phyloP scores from a whole-genome alignment of 2,113 vertebrate species.

The Apus apus region DNA sequence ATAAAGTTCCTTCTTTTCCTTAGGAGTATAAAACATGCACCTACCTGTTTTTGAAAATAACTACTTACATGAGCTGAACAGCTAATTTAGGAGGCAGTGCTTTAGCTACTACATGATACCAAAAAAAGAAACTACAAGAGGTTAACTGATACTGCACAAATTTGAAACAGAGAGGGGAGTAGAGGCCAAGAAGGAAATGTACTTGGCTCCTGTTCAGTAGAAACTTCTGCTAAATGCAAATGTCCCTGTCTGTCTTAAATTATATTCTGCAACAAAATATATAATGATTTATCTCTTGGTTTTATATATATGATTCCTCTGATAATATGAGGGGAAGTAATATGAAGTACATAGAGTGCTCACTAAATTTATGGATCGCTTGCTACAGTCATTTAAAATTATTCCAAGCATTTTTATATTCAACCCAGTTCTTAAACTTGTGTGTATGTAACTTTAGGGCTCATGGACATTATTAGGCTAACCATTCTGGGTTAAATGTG shows the following conservation, averaged over 20 bases:
- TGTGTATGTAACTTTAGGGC: background rate
- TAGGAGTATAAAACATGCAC: background rate
- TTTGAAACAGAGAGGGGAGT: background rate
- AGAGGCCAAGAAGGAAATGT: slow-evolving; percentile 29
- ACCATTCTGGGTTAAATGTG: background rate
- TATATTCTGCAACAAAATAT: slow-evolving; percentile 15
- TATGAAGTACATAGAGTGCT: background rate
- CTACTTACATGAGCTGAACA: background rate
- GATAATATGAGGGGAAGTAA: background rate
- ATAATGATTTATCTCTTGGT: background rate
- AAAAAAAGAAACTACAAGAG: background rate
- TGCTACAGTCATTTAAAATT: background rate
- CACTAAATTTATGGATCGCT: background rate
- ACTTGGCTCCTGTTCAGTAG: slow-evolving; percentile 20
- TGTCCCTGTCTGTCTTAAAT: background rate
- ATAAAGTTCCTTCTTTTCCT: background rate
- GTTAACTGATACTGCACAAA: background rate
- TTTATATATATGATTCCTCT: background rate
- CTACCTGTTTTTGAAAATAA: background rate
- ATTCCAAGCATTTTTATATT: background rate
- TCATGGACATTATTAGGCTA: background rate
- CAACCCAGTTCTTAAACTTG: background rate
- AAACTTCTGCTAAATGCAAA: background rate
- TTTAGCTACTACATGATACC: background rate
- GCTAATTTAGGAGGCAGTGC: background rate